These are phyloP conservation scores for Pseudomyrmex dendroicus DNA, from an alignment of 1,140 invertebrate genomes.

Conservation along the genomic window DNA sequence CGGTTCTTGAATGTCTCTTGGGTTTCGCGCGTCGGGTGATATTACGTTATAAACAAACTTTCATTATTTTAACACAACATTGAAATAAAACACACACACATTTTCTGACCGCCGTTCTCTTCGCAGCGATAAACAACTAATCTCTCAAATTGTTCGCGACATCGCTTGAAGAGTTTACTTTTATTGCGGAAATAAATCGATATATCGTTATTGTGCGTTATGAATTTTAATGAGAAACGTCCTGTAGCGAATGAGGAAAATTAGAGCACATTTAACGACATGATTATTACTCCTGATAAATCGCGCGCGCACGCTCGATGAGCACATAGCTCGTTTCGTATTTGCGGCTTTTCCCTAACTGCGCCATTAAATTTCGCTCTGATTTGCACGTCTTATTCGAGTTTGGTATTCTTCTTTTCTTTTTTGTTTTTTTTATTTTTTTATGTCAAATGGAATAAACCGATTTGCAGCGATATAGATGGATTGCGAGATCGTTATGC, in stretches of 20 bases:
- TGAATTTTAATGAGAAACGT: constrained; percentile 38
- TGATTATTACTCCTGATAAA: constrained; percentile 46
- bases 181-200: background rate
- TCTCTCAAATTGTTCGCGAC: background rate
- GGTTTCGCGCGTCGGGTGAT: background rate
- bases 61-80: background rate
- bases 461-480: background rate
- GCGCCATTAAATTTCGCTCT: constrained; percentile 40
- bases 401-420: background rate
- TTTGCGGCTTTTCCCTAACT: background rate
- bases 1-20: constrained; percentile 11
- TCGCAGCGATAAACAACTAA: too few species aligned
- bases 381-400: constrained; percentile 4
- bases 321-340: constrained; percentile 34
- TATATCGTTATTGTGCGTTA: constrained; percentile 1
- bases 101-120: background rate
- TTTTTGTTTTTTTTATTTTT: background rate
- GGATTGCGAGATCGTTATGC: background rate
- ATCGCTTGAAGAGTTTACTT: background rate
- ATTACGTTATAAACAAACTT: constrained; percentile 31
- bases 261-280: constrained; percentile 50
- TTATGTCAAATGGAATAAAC: constrained; percentile 1
- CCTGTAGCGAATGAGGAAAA: constrained; percentile 31
- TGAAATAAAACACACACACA: background rate
- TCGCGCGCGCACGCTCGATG: constrained; percentile 21